phyloP scores from a whole-genome alignment of 1,140 invertebrate species.

The Temnothorax curvispinosus region DNA sequence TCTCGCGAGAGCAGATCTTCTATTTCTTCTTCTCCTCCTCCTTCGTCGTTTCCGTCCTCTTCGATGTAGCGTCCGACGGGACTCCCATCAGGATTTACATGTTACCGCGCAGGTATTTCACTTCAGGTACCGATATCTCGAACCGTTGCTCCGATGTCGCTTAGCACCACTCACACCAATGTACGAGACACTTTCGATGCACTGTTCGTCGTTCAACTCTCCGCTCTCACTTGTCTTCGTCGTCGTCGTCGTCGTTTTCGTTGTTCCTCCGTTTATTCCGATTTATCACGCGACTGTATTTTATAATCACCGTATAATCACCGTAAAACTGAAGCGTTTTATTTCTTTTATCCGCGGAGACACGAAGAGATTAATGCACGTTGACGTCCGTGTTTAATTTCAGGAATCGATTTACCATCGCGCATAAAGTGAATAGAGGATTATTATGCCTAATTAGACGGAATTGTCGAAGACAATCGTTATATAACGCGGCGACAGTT shows the following conservation, averaged over 20 bases:
- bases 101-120: slow-evolving; percentile 43
- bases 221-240: not conserved
- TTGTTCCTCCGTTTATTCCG: not conserved
- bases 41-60: slow-evolving; percentile 16
- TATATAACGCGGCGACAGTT: slow-evolving; percentile 33
- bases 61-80: slow-evolving; percentile 35
- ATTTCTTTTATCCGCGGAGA: not conserved
- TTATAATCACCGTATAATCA: slow-evolving; percentile 18
- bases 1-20: not conserved
- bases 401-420: not conserved
- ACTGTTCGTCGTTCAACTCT: slow-evolving; percentile 62
- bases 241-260: slow-evolving; percentile 3
- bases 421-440: not conserved
- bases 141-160: slow-evolving; percentile 33
- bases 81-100: slow-evolving; percentile 55
- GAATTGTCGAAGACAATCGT: not conserved
- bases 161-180: slow-evolving; percentile 58
- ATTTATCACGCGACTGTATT: not conserved
- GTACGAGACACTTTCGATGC: slow-evolving; percentile 64
- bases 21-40: not conserved
- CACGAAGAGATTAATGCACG: not conserved
- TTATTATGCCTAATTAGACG: not conserved
- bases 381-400: not conserved
- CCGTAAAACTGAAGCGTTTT: not conserved
- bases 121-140: slow-evolving; percentile 24